Percentiles rank a stretch among this genome's conserved stretches.
Conservation (phyloP, 2,113 vertebrate species). For the Urocynchramus pylzowi region DNA sequence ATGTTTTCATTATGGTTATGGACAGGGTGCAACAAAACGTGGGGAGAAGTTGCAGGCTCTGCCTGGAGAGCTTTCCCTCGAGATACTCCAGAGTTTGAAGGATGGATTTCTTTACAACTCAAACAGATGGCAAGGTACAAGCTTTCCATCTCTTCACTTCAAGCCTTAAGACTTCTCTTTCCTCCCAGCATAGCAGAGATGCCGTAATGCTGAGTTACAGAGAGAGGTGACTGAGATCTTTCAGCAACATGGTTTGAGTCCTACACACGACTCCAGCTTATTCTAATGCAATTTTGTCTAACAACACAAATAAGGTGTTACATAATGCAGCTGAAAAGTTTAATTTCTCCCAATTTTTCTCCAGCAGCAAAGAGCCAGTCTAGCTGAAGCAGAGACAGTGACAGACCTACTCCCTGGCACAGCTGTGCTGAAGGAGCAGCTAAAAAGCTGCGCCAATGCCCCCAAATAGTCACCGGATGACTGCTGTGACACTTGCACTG, state of each 20-base stretch:
- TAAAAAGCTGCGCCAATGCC: neutral
- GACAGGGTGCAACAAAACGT: fast-evolving
- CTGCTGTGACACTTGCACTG: neutral
- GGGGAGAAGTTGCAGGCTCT: neutral
- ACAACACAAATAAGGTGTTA: neutral
- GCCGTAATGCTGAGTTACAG: neutral
- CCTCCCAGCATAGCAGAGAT: neutral
- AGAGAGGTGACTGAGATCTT: neutral
- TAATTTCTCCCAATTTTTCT: neutral
- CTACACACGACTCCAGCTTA: neutral
- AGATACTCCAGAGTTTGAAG: neutral
- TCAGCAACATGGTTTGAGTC: neutral
- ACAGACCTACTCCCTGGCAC: neutral
- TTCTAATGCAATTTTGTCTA: neutral
- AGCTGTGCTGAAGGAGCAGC: neutral
- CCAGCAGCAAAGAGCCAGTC: neutral
- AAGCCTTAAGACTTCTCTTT: neutral
- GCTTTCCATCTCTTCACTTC: neutral
- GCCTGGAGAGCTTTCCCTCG: neutral
- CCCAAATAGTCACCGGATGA: fast-evolving
- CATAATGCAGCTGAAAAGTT: neutral
- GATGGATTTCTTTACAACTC: neutral
- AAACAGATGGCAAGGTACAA: neutral
- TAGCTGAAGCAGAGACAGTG: neutral
- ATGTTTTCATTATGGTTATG: fast-evolving